Conservation (phyloP, 2,113 vertebrate genomes). For the Garra rufa region DNA sequence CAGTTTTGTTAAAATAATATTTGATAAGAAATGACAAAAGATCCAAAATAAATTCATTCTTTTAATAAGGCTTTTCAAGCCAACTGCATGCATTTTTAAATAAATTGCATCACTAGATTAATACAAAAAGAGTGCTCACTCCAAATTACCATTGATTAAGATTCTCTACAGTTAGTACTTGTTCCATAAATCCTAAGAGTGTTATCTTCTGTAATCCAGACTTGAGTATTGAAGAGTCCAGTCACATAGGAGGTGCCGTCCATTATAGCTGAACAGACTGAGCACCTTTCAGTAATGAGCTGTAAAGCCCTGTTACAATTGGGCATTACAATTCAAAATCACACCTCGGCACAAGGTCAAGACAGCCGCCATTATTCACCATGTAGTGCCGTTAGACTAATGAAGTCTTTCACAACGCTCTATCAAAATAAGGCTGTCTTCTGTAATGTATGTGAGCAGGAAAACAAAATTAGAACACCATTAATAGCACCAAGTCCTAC, state of each 20-base stretch:
- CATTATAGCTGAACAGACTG: constrained; percentile 25
- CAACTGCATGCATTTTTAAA: neutral
- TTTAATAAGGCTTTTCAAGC: neutral
- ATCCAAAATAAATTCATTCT: neutral
- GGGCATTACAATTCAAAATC: constrained; percentile 30
- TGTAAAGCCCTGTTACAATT: constrained; percentile 20
- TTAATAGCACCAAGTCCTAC: constrained; percentile 28
- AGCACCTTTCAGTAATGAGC: constrained; percentile 43
- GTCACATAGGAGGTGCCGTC: neutral
- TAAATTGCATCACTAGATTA: neutral
- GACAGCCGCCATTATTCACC: constrained; percentile 17
- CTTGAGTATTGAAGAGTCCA: neutral
- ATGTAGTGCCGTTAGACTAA: constrained; percentile 21
- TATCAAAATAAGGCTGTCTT: constrained; percentile 35
- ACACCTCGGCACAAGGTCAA: constrained; percentile 42
- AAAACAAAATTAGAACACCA: constrained; percentile 13
- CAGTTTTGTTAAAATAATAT: neutral
- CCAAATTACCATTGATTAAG: neutral
- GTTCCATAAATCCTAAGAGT: neutral
- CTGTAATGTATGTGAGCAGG: constrained; percentile 18
- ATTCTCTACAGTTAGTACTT: neutral
- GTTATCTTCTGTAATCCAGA: neutral
- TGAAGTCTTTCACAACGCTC: constrained; percentile 9
- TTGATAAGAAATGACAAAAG: neutral
- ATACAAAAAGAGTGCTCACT: neutral